These are phyloP conservation scores for Criorhina ranunculi DNA, from an alignment of 2,888 invertebrate species.

Conservation along the genomic window DNA sequence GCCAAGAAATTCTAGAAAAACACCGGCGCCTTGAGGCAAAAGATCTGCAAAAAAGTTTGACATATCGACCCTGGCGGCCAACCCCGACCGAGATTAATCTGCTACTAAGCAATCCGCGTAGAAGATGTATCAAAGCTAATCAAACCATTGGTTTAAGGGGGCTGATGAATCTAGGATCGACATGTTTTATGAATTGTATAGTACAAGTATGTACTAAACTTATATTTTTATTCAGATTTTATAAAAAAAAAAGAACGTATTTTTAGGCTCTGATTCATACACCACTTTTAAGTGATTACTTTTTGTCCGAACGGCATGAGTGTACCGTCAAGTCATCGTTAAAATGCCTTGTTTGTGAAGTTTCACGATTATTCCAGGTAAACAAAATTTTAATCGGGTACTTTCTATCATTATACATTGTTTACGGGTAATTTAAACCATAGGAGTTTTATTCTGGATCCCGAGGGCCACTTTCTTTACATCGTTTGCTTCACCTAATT, in stretches of 20 bases:
- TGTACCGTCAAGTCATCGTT: conserved; percentile 88
- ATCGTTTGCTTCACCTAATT: conserved; percentile 95
- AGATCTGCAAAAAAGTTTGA: conserved; percentile 87
- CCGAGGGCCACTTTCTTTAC: conserved; percentile 94
- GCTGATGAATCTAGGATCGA: conserved; percentile 97
- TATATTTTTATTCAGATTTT: background rate
- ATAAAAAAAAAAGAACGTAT: background rate
- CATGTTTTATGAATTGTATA: conserved; percentile 99
- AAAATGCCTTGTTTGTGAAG: conserved; percentile 97
- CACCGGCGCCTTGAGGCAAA: conserved; percentile 87
- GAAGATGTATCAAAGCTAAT: conserved; percentile 91
- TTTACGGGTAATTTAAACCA: background rate
- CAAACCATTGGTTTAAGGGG: conserved; percentile 96
- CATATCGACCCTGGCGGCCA: conserved; percentile 92
- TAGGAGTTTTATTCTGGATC: conserved; percentile 97
- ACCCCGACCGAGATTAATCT: conserved; percentile 91
- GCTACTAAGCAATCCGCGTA: conserved; percentile 90
- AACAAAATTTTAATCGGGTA: conserved; percentile 77
- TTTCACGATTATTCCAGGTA: conserved; percentile 97
- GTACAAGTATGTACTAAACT: conserved; percentile 88
- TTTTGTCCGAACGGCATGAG: conserved; percentile 96
- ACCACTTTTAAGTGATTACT: conserved; percentile 96
- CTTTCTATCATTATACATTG: background rate
- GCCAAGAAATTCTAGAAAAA: conserved; percentile 86
- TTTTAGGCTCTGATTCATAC: conserved; percentile 95